Base-by-base conservation (phyloP, 2,113 vertebrate species). In the Orthonyx spaldingii region DNA sequence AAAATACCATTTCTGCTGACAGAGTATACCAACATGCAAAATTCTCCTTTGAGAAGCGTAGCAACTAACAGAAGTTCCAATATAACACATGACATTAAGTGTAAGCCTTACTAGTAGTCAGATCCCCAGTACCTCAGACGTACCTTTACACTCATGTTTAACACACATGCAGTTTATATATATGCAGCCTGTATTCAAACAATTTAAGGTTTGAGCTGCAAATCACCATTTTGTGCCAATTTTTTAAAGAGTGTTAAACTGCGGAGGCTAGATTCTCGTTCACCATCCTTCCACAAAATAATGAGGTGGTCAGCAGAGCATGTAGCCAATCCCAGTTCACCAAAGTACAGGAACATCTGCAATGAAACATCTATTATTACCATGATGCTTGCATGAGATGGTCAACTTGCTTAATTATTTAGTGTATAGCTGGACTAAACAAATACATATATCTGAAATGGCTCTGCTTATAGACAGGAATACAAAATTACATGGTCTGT, bases 291-390 rank as follows among this genome's bases (percentile, higher is more conserved):
- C 99, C 99, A 99, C 96, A 99, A 95, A 84, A 99, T 99, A 88
- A 99, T 97, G 87, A 99, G 98, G 89, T 99, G 99, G 97, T 99
- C 99, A 5, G 99, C 97, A 64, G 99, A 99, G 88, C 99, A 99
- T 0, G 99, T 99, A 91, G 99, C 98, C 96, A 99, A 80, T 44
- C 98, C 98, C 49, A 98, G 98, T 75, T 99, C 98, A 94, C 97
- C 95, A 66, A 99, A 99, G 95, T 98, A 98, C 44, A 99, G 82
- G 82, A 99, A 99, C 99, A 99, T 99, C 99, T 99, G 98, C 39
- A 96, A 95, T 55, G 46, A 97, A 97, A 95, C 39, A 35, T 55
- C 74, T 87, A 75, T 50, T 59, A 57, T 87, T 80, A 94, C 49
- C 39, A 72, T 35, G 37, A 26, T 59, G 71, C 17, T 93, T 30